A percentile compares a stretch with the other conserved stretches of the same genome.
These are phyloP conservation scores for Augochlorella aurata DNA, from an alignment of 2,888 invertebrate genomes.

Conservation along the genomic window DNA sequence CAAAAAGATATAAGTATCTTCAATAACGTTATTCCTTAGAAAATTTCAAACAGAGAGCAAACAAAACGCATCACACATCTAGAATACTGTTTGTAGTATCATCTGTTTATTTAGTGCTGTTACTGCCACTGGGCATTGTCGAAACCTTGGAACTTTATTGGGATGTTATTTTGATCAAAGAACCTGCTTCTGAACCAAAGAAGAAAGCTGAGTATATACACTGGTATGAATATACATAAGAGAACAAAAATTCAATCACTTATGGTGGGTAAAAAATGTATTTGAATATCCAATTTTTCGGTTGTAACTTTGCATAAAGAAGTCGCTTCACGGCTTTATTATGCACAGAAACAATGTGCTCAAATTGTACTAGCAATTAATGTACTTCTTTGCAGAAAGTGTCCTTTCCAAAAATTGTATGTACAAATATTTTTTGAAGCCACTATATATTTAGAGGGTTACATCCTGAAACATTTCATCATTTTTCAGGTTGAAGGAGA, in stretches of 20 bases:
- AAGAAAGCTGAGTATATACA: constrained; percentile 72
- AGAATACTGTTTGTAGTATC: constrained; percentile 78
- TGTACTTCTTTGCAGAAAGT: background rate
- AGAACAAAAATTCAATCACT: background rate
- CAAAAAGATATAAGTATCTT: constrained; percentile 23
- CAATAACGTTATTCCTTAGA: constrained; percentile 60
- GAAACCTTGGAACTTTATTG: constrained; percentile 79
- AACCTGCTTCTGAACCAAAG: constrained; percentile 59
- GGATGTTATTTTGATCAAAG: constrained; percentile 73
- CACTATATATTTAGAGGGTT: background rate
- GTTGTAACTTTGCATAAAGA: background rate
- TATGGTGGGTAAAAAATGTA: background rate
- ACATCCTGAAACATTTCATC: constrained; percentile 5
- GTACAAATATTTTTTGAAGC: background rate
- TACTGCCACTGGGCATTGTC: constrained; percentile 78
- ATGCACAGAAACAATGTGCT: background rate
- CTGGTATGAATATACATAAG: constrained; percentile 69
- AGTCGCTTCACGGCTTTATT: background rate
- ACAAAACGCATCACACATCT: constrained; percentile 71
- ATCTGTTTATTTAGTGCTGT: constrained; percentile 77
- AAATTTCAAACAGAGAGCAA: constrained; percentile 65
- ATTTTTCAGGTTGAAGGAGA: constrained; percentile 75
- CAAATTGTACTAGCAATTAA: background rate
- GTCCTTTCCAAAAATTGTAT: background rate
- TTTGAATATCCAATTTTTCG: background rate